Conservation (phyloP, 1,140 invertebrate genomes). For the Trichoplusia ni region DNA sequence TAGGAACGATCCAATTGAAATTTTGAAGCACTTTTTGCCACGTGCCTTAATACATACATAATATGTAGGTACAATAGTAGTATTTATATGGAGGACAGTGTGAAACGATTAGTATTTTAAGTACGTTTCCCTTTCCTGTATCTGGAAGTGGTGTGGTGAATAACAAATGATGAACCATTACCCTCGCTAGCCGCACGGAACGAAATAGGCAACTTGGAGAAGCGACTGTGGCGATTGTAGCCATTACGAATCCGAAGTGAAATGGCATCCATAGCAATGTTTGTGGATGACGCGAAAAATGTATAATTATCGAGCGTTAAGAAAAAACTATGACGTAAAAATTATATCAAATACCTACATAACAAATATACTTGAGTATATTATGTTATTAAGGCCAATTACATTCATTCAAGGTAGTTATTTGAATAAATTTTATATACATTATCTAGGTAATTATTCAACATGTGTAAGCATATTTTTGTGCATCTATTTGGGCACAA, state of each 20-base stretch:
- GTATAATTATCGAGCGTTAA: too few species aligned
- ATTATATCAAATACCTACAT: too few species aligned
- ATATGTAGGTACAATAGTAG: background rate
- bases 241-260: conserved; percentile 14
- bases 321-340: too few species aligned
- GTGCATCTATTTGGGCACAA: too few species aligned
- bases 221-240: too few species aligned
- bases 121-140: conserved; percentile 49
- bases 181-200: conserved; percentile 45
- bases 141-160: conserved; percentile 33
- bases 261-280: background rate
- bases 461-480: too few species aligned
- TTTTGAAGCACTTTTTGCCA: conserved; percentile 21
- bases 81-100: conserved; percentile 27
- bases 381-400: too few species aligned
- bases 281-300: conserved; percentile 16
- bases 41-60: conserved; percentile 12
- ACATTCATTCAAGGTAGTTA: too few species aligned
- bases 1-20: conserved; percentile 14
- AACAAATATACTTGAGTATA: too few species aligned
- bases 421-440: too few species aligned
- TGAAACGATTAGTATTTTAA: conserved; percentile 42
- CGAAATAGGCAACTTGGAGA: conserved; percentile 21
- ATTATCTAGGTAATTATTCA: too few species aligned
- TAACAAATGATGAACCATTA: conserved; percentile 47